Evolutionary conservation across 1,140 invertebrate species (phyloP).

Genomic region (Rhyzopertha dominica): DNA sequence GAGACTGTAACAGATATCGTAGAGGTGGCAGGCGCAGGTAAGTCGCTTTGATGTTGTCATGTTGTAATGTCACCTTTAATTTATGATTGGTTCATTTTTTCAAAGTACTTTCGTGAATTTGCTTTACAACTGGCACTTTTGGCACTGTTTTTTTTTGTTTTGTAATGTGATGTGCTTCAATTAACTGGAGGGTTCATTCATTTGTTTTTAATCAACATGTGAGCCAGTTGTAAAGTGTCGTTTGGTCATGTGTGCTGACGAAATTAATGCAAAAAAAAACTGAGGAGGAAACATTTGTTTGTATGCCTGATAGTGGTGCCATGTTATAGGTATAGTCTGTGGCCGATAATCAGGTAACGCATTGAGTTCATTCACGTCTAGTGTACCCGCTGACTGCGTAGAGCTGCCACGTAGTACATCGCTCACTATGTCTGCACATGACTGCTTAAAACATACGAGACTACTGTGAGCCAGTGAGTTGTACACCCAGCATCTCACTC

Average conservation of each 20-base stretch:
- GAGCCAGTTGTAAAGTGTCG: no score
- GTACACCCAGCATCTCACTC: no score
- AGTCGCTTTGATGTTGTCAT: slow-evolving; percentile 35
- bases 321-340: slow-evolving; percentile 47
- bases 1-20: slow-evolving; percentile 73
- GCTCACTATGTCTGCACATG: slow-evolving; percentile 35
- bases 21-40: slow-evolving; percentile 52
- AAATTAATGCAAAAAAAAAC: no score
- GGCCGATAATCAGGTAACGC: slow-evolving; percentile 43
- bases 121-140: slow-evolving; percentile 16
- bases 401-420: slow-evolving; percentile 37
- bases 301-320: slow-evolving; percentile 40
- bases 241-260: no score
- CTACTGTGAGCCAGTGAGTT: slow-evolving; percentile 41
- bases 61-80: slow-evolving; percentile 5
- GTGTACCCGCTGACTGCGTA: slow-evolving; percentile 38
- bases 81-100: slow-evolving; percentile 9
- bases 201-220: background rate
- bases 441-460: slow-evolving; percentile 27
- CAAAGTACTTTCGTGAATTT: slow-evolving; percentile 9
- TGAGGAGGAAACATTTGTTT: no score
- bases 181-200: slow-evolving; percentile 2
- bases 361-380: slow-evolving; percentile 40
- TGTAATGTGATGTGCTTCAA: slow-evolving; percentile 7
- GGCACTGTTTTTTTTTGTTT: slow-evolving; percentile 18